Percentiles rank a stretch among this genome's conserved stretches.
These are phyloP conservation scores for Philereme transversata DNA, from an alignment of 2,888 invertebrate species.

Conservation along the genomic window DNA sequence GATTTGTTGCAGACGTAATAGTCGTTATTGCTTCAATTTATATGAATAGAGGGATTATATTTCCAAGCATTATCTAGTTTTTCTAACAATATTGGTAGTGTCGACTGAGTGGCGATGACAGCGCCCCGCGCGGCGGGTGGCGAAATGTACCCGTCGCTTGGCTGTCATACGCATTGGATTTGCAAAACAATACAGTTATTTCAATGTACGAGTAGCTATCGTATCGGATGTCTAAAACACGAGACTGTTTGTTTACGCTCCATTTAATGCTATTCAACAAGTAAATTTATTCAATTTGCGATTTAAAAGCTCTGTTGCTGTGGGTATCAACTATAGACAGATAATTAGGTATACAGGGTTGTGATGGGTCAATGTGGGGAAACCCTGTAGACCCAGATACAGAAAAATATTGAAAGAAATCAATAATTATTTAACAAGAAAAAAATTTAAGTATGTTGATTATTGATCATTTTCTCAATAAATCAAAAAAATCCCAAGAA, in stretches of 20 bases:
- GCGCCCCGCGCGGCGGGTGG: slow-evolving; percentile 66
- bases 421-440: too few species aligned
- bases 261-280: slow-evolving; percentile 38
- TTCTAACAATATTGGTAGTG: slow-evolving; percentile 48
- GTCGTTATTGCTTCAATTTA: too few species aligned
- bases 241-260: slow-evolving; percentile 55
- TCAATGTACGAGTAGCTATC: slow-evolving; percentile 70
- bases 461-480: too few species aligned
- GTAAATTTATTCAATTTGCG: slow-evolving; percentile 21
- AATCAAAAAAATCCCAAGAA: too few species aligned
- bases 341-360: too few species aligned
- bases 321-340: background rate
- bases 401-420: too few species aligned
- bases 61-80: slow-evolving; percentile 1
- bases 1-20: too few species aligned
- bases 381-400: too few species aligned
- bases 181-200: slow-evolving; percentile 69
- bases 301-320: slow-evolving; percentile 11
- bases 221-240: slow-evolving; percentile 71
- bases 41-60: background rate
- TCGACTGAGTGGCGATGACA: slow-evolving; percentile 70
- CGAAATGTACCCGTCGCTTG: slow-evolving; percentile 65
- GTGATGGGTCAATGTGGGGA: too few species aligned
- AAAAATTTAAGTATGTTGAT: too few species aligned
- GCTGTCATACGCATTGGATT: slow-evolving; percentile 45